Evolutionary conservation across 2,113 vertebrate species (phyloP), one percentile per base, ranked within the genome.

Genomic region (Xenus cinereus): DNA sequence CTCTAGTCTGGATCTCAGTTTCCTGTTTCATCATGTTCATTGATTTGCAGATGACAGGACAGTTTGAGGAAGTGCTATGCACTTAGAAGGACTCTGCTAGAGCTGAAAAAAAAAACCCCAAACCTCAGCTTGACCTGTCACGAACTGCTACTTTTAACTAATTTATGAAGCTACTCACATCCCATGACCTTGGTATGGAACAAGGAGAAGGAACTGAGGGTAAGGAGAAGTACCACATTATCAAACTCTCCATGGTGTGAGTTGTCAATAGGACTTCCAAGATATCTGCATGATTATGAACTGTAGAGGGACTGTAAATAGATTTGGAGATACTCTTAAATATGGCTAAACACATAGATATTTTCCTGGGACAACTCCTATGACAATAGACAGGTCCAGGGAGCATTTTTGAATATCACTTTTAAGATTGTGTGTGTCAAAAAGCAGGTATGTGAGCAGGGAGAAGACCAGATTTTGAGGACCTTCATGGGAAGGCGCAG

Each of bases 141-240:
- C 21, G 24, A 82, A 43, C 30, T 21, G 24, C 30, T 71, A 8
- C 9, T 82, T 22, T 74, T 43, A 84, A 51, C 23, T 35, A 37
- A 30, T 82, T 66, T 39, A 53, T 62, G 56, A 75, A 69, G 21
- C 59, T 7, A 2, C 20, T 63, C 11, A 51, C 4, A 12, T 46
- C 23, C 23, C 18, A 9, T 1, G 3, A 50, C 5, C 28, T 71
- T 62, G 27, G 30, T 77, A 71, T 10, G 7, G 22, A 79, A 6
- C n/a, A 45, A 17, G 21, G 13, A 75, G 37, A 67, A 83, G 22
- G 22, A 88, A 63, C 4, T 33, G 8, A 81, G 37, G 12, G 56
- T 71, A 53, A 64, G 0, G 1, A 64, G 41, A 45, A 14, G 8
- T 35, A 57, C 14, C 10, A 30, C 0, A 0, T 56, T 56, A 66